Evolutionary conservation across 2,797 vertebrate genomes (phyloP).

Genomic region (Bradypodion ventrale): DNA sequence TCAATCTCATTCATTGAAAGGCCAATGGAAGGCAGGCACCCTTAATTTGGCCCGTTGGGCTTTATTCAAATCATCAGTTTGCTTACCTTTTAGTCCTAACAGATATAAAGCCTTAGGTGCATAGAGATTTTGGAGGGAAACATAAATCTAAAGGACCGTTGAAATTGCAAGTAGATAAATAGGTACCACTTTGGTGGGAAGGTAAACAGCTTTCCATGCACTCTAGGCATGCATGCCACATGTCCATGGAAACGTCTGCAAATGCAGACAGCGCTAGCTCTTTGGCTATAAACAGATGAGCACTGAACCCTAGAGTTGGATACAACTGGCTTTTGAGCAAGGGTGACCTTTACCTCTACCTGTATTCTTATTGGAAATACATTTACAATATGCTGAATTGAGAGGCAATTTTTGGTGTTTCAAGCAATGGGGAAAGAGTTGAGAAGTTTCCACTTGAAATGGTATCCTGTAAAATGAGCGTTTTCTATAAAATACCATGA

Average conservation of each 20-base stretch:
- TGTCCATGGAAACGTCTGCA: too few species aligned
- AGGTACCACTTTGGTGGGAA: too few species aligned
- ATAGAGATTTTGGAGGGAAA: neutral
- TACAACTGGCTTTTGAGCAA: too few species aligned
- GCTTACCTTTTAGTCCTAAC: slow-evolving; percentile 28
- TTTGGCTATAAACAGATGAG: too few species aligned
- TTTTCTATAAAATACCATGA: neutral
- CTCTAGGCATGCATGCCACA: too few species aligned
- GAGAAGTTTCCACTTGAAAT: neutral
- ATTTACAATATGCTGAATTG: neutral
- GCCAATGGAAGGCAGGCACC: slow-evolving; percentile 20
- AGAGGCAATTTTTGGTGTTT: neutral
- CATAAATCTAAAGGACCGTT: neutral
- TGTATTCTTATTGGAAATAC: too few species aligned
- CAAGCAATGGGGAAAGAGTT: neutral
- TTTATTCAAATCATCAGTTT: slow-evolving; percentile 26
- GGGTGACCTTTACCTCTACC: too few species aligned
- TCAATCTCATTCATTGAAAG: neutral
- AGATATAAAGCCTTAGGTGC: neutral
- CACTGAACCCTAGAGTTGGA: too few species aligned
- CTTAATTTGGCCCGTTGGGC: slow-evolving; percentile 26
- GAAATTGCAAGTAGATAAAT: too few species aligned
- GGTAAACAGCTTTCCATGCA: too few species aligned
- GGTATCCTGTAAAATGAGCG: neutral
- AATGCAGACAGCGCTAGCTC: too few species aligned